phyloP scores from a whole-genome alignment of 2,113 vertebrate species.

The Anarhynchus alexandrinus region DNA sequence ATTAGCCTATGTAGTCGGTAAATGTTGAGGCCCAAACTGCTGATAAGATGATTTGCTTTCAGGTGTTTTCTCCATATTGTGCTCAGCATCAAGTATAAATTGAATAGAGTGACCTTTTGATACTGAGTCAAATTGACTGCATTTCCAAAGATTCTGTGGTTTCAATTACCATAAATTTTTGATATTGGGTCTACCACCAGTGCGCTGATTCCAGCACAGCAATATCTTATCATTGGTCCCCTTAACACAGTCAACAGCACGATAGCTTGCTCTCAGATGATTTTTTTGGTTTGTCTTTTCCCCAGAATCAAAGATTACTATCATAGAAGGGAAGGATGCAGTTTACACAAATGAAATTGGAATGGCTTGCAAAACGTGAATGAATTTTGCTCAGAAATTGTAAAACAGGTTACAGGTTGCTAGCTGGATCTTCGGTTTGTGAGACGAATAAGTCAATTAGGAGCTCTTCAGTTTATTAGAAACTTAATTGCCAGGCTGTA shows the following conservation, averaged over 20 bases:
- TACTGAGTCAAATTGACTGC: conserved; percentile 83
- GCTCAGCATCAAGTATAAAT: conserved; percentile 81
- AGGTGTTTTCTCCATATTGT: conserved; percentile 80
- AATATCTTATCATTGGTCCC: conserved; percentile 49
- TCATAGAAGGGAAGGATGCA: conserved; percentile 41
- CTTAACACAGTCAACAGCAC: conserved; percentile 3
- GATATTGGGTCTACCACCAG: conserved; percentile 59
- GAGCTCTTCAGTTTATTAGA: conserved; percentile 70
- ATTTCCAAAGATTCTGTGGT: conserved; percentile 85
- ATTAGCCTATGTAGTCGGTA: conserved; percentile 79
- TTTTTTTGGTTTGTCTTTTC: conserved; percentile 9
- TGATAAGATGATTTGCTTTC: conserved; percentile 88
- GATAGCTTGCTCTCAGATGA: conserved; percentile 9
- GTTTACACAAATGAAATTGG: conserved; percentile 52
- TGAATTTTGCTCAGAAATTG: conserved; percentile 43
- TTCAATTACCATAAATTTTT: conserved; percentile 86
- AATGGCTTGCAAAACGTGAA: conserved; percentile 40
- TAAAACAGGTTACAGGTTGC: conserved; percentile 47
- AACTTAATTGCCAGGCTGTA: conserved; percentile 69
- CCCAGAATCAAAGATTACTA: conserved; percentile 54
- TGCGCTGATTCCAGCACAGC: conserved; percentile 50
- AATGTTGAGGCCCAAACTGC: conserved; percentile 73
- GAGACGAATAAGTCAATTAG: conserved; percentile 65
- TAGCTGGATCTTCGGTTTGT: conserved; percentile 27
- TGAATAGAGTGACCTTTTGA: conserved; percentile 89